These are phyloP conservation scores for Ruditapes philippinarum DNA, from an alignment of 1,140 invertebrate species.

Conservation along the genomic window DNA sequence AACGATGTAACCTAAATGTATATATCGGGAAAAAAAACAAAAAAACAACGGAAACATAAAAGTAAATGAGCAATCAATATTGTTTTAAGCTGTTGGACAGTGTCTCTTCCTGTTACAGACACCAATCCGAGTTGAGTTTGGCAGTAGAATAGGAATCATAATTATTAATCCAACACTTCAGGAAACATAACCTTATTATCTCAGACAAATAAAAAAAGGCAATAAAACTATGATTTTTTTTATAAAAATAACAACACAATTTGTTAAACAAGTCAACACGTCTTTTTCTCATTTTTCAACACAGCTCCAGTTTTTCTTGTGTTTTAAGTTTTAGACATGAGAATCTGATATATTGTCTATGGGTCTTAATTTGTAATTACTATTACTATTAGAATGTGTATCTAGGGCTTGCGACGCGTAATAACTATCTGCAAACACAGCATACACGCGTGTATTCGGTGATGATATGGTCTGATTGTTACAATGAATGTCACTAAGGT, in stretches of 20 bases:
- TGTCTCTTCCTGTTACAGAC: no score
- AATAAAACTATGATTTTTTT: constrained; percentile 51
- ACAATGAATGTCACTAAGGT: background rate
- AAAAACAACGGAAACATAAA: no score
- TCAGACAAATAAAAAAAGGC: constrained; percentile 4
- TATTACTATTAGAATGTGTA: constrained; percentile 50
- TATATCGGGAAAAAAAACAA: no score
- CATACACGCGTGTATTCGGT: constrained; percentile 23
- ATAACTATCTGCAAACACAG: constrained; percentile 28
- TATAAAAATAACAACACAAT: constrained; percentile 50
- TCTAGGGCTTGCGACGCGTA: background rate
- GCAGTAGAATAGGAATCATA: no score
- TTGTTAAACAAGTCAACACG: constrained; percentile 37
- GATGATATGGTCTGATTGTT: constrained; percentile 57
- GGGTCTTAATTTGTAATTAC: constrained; percentile 9
- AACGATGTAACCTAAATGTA: no score
- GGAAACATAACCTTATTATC: no score
- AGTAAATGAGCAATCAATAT: no score
- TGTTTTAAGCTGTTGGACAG: no score
- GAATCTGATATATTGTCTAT: constrained; percentile 45
- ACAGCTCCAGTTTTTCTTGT: background rate
- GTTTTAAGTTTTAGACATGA: background rate
- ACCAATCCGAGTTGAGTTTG: no score
- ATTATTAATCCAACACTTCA: no score
- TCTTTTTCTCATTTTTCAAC: background rate